phyloP scores from a whole-genome alignment of 2,113 vertebrate genomes.

The Antigone vipio region DNA sequence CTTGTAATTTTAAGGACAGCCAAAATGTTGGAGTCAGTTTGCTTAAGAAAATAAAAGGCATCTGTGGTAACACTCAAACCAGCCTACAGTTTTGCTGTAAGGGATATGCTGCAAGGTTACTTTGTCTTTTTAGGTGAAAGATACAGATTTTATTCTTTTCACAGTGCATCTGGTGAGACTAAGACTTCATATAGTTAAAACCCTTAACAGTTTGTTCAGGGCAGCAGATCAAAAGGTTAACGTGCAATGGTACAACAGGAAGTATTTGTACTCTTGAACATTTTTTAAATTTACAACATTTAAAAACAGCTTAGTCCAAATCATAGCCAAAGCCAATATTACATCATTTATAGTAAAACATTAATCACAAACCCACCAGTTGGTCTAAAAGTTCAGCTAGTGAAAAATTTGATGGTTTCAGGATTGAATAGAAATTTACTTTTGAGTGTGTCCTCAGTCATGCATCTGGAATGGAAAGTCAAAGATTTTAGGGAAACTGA shows the following conservation, averaged over 20 bases:
- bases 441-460: conserved; percentile 5
- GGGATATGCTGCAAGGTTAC: conserved; percentile 1
- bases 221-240: conserved; percentile 60
- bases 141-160: conserved; percentile 23
- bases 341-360: conserved; percentile 68
- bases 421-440: conserved; percentile 11
- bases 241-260: conserved; percentile 38
- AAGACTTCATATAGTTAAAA: conserved; percentile 57
- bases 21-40: conserved; percentile 26
- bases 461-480: neutral
- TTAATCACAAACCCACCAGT: conserved; percentile 47
- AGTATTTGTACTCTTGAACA: conserved; percentile 54
- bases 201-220: conserved; percentile 38
- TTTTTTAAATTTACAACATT: conserved; percentile 55
- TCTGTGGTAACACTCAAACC: conserved; percentile 46
- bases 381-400: conserved; percentile 44
- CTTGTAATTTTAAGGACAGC: conserved; percentile 21
- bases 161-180: neutral
- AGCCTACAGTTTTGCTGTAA: neutral
- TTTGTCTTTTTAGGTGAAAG: conserved; percentile 9
- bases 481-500: neutral
- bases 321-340: conserved; percentile 65
- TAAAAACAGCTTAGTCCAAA: conserved; percentile 55
- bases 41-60: conserved; percentile 62
- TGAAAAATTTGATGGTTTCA: conserved; percentile 20